phyloP scores from a whole-genome alignment of 2,888 invertebrate genomes.

The Dione juno region DNA sequence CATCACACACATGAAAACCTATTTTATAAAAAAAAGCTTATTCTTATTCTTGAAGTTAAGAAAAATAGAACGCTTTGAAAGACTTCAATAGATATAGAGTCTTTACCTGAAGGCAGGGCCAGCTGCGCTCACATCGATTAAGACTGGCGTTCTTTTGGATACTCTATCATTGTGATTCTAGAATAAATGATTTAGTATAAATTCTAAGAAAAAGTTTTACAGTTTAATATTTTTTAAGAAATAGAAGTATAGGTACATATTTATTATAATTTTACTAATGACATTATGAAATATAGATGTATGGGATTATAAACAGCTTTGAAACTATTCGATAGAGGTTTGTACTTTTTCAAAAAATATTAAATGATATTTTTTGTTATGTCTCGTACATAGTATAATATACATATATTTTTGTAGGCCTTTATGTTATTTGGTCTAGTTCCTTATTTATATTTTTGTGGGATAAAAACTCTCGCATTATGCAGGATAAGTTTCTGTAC shows the following conservation, averaged over 20 bases:
- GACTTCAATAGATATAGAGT: conserved; percentile 64
- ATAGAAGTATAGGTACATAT: not conserved
- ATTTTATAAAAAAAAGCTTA: conserved; percentile 35
- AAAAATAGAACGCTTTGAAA: conserved; percentile 52
- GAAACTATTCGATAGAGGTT: not conserved
- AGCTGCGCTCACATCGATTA: conserved; percentile 78
- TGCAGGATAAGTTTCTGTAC: too few species aligned
- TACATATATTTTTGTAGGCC: too few species aligned
- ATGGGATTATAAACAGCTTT: not conserved
- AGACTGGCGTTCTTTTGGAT: conserved; percentile 53
- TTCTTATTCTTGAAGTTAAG: conserved; percentile 41
- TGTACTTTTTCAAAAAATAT: not conserved
- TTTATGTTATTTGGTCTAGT: too few species aligned
- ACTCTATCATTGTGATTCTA: conserved; percentile 59
- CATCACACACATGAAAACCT: conserved; percentile 2
- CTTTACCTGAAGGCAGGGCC: conserved; percentile 69
- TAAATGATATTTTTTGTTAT: not conserved
- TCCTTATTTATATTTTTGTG: too few species aligned
- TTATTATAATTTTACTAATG: not conserved
- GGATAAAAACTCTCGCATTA: too few species aligned
- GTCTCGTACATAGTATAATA: too few species aligned
- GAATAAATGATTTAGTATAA: conserved; percentile 51
- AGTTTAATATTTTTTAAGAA: not conserved
- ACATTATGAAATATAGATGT: not conserved
- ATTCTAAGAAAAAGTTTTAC: not conserved